Percentiles rank a stretch among this genome's conserved stretches.
Evolutionary conservation across 1,140 invertebrate genomes (phyloP).

Genomic region (Euwallacea fornicatus): DNA sequence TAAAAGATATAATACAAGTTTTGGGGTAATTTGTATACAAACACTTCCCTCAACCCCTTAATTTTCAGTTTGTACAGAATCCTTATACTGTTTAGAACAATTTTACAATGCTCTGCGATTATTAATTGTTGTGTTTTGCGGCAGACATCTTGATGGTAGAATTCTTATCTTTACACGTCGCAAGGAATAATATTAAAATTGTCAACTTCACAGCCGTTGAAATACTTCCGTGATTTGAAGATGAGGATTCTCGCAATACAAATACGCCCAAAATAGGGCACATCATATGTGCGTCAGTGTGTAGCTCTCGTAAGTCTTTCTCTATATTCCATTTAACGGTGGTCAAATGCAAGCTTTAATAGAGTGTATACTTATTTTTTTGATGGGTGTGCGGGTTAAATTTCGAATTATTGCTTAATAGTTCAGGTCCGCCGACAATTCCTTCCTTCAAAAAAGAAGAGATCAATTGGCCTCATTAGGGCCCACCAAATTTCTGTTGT

Average conservation of each 20-base stretch:
- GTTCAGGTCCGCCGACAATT: constrained; percentile 3
- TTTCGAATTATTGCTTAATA: not conserved
- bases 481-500: not conserved
- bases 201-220: too few species aligned
- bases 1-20: too few species aligned
- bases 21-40: too few species aligned
- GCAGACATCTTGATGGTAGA: too few species aligned
- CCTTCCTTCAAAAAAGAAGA: not conserved
- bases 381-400: constrained; percentile 10
- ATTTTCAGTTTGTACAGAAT: too few species aligned
- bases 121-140: too few species aligned
- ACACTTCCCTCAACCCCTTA: too few species aligned
- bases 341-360: constrained; percentile 28
- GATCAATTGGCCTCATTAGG: not conserved
- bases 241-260: not conserved
- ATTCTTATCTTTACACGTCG: too few species aligned
- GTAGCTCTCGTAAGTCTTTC: constrained; percentile 17
- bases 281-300: not conserved
- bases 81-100: too few species aligned
- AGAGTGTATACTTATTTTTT: constrained; percentile 25
- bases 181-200: too few species aligned
- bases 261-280: not conserved
- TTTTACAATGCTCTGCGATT: too few species aligned
- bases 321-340: constrained; percentile 25
- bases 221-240: too few species aligned